Conservation (phyloP, 2,797 vertebrate genomes). For the Pteropus rufus region DNA sequence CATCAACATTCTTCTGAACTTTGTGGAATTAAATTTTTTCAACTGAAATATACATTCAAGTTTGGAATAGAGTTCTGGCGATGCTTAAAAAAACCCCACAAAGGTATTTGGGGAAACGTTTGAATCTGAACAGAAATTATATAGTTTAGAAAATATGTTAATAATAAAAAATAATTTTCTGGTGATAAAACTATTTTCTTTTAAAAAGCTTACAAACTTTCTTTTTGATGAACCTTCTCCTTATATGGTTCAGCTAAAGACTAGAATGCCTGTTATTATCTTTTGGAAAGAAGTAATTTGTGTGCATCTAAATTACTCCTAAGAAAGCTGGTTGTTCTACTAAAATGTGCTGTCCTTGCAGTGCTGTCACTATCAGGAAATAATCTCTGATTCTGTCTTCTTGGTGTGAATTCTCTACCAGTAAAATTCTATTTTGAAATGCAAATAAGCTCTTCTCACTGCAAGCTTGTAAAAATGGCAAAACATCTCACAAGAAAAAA, state of each 20-base stretch:
- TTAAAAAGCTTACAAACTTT: background rate
- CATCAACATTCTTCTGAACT: background rate
- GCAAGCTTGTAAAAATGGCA: background rate
- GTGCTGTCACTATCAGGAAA: background rate
- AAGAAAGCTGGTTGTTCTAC: background rate
- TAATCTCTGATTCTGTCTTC: constrained; percentile 2
- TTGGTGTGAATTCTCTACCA: background rate
- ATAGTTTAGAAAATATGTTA: background rate
- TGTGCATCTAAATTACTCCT: background rate
- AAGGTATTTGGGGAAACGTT: background rate
- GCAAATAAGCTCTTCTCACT: constrained; percentile 18
- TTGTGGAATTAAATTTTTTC: background rate
- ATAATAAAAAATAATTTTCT: constrained; percentile 4
- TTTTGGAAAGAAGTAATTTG: background rate
- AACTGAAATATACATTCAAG: background rate
- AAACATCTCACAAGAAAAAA: constrained; percentile 20
- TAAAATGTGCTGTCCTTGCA: background rate
- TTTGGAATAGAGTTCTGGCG: background rate
- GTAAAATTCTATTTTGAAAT: constrained; percentile 46
- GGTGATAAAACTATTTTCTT: background rate
- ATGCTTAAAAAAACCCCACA: background rate
- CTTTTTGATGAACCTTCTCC: background rate
- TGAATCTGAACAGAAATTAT: background rate
- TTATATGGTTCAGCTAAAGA: background rate
- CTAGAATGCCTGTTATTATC: background rate